These are phyloP conservation scores for Drosophila sucinea DNA, from an alignment of 1,140 invertebrate species.

Conservation along the genomic window DNA sequence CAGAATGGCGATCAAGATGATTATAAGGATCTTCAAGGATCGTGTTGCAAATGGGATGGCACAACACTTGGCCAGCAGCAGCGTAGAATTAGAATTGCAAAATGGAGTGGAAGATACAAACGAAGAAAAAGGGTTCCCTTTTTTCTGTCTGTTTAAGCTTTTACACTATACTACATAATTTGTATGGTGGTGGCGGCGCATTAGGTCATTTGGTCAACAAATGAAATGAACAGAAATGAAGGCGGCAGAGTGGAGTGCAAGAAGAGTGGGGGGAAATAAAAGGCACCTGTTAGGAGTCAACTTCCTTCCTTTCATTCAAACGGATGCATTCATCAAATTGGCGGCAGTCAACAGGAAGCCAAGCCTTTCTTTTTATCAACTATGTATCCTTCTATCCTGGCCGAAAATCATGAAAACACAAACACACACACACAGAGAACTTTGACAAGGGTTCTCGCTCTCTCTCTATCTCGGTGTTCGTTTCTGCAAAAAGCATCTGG, in stretches of 20 bases:
- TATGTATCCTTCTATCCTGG: conserved; percentile 9
- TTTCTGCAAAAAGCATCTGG: conserved; percentile 54
- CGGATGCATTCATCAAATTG: conserved; percentile 82
- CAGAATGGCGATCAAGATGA: conserved; percentile 30
- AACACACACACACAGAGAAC: background rate
- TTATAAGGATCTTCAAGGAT: conserved; percentile 34
- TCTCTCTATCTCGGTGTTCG: background rate
- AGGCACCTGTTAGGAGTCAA: conserved; percentile 66
- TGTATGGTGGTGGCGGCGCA: conserved; percentile 45
- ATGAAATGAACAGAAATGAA: conserved; percentile 7
- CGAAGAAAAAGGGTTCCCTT: conserved; percentile 31
- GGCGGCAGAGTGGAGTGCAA: background rate
- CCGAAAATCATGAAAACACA: conserved; percentile 10
- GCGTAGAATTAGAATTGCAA: conserved; percentile 76
- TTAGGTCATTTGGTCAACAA: conserved; percentile 76
- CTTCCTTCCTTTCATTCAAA: conserved; percentile 70
- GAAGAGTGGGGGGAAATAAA: conserved; percentile 16
- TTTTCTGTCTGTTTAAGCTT: conserved; percentile 49
- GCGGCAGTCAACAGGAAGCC: conserved; percentile 62
- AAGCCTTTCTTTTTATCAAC: conserved; percentile 16
- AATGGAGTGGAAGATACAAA: conserved; percentile 33
- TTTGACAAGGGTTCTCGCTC: conserved; percentile 64
- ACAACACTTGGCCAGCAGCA: conserved; percentile 45
- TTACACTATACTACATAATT: conserved; percentile 67
- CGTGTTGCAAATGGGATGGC: conserved; percentile 63